phyloP scores from a whole-genome alignment of 2,888 invertebrate species.

The Phyllotreta cruciferae region DNA sequence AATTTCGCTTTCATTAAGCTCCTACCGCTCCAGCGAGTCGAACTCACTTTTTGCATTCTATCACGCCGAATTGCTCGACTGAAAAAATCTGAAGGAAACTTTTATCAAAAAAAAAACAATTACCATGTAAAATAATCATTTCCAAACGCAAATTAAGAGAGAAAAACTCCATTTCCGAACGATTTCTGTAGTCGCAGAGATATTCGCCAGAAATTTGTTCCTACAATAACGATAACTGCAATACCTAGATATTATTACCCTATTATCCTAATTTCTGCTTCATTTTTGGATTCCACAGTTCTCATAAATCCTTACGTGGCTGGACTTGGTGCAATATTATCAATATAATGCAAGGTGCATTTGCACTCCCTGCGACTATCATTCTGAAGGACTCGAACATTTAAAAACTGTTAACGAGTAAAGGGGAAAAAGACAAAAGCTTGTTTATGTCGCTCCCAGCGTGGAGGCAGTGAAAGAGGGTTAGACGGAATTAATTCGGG shows the following conservation, averaged over 20 bases:
- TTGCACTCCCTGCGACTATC: slow-evolving; percentile 6
- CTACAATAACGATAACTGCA: not conserved
- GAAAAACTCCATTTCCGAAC: not conserved
- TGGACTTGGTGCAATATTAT: not conserved
- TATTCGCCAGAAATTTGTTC: not conserved
- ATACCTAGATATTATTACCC: not conserved
- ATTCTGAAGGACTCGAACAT: slow-evolving; percentile 34
- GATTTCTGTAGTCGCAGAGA: not conserved
- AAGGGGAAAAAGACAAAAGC: slow-evolving; percentile 39
- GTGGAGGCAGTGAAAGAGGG: slow-evolving; percentile 36
- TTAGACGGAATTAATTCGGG: slow-evolving; percentile 45
- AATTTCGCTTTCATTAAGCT: slow-evolving; percentile 9
- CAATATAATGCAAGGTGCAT: not conserved
- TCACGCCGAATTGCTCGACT: slow-evolving; percentile 4
- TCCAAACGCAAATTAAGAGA: slow-evolving; percentile 8
- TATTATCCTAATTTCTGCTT: too few relatives aligned
- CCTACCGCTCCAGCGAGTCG: not conserved
- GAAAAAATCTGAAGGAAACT: slow-evolving; percentile 21
- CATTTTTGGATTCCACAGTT: too few relatives aligned
- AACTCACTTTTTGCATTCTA: slow-evolving; percentile 1
- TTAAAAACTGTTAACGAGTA: slow-evolving; percentile 42
- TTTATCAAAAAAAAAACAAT: slow-evolving; percentile 26
- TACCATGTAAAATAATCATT: slow-evolving; percentile 27
- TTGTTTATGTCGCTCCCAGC: slow-evolving; percentile 40
- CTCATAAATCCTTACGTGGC: too few relatives aligned